Evolutionary conservation across 2,113 vertebrate species (phyloP).

Genomic region (Psophia crepitans): DNA sequence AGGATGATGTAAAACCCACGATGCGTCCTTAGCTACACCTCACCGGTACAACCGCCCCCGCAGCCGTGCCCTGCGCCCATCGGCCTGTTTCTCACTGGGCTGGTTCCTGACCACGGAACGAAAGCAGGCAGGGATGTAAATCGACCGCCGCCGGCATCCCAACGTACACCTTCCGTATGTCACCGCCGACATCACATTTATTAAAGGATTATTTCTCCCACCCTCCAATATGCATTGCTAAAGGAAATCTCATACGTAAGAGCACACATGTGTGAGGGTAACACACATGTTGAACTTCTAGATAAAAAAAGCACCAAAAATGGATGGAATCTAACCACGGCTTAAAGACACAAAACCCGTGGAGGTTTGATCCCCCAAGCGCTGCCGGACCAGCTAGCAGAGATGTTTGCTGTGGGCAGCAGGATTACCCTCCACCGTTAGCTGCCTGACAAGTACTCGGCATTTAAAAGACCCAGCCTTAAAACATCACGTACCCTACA

Average conservation of each 20-base stretch:
- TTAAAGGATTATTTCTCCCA: not conserved
- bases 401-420: not conserved
- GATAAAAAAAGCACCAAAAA: not conserved
- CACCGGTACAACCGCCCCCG: not conserved
- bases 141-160: not conserved
- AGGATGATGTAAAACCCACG: not conserved
- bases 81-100: not conserved
- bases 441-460: not conserved
- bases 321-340: not conserved
- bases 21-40: not conserved
- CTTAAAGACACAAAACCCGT: not conserved
- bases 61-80: not conserved
- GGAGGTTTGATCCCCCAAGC: not conserved
- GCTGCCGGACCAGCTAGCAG: not conserved
- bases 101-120: not conserved
- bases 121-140: not conserved
- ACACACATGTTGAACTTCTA: not conserved
- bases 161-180: not conserved
- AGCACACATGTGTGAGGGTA: not conserved
- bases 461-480: not conserved
- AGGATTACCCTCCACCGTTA: not conserved
- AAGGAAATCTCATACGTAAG: not conserved
- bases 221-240: not conserved
- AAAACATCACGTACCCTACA: fast-evolving
- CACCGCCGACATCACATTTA: not conserved